phyloP scores from a whole-genome alignment of 2,113 vertebrate genomes.

The Oryzias javanicus region DNA sequence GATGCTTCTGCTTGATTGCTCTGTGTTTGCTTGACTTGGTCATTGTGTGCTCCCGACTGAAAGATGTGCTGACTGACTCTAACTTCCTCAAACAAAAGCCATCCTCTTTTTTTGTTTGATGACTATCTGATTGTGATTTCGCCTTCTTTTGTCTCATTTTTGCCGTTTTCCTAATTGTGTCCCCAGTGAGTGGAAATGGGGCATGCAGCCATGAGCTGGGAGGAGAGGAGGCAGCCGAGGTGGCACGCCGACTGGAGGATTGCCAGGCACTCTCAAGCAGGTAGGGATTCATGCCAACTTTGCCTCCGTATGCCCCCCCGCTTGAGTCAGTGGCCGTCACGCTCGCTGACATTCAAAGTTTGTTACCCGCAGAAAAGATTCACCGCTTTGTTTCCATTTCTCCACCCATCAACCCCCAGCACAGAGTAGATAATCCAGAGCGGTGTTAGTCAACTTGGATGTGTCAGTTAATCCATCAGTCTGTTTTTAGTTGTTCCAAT shows the following conservation, averaged over 20 bases:
- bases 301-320: neutral
- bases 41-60: too few species aligned
- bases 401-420: slow-evolving; percentile 8
- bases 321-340: slow-evolving; percentile 45
- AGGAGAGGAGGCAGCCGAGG: slow-evolving; percentile 39
- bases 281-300: slow-evolving; percentile 43
- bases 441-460: neutral
- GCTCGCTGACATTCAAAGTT: slow-evolving; percentile 55
- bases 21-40: too few species aligned
- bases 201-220: slow-evolving; percentile 32
- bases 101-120: slow-evolving; percentile 9
- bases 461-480: neutral
- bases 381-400: slow-evolving; percentile 17
- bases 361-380: slow-evolving; percentile 26
- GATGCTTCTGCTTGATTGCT: too few species aligned
- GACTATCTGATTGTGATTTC: slow-evolving; percentile 22
- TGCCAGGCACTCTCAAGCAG: slow-evolving; percentile 42
- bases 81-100: too few species aligned
- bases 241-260: slow-evolving; percentile 46
- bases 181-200: slow-evolving; percentile 48
- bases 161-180: slow-evolving; percentile 20
- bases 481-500: neutral
- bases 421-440: too few species aligned
- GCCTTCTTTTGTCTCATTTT: slow-evolving; percentile 17
- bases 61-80: too few species aligned